Base-by-base conservation (phyloP, 2,797 vertebrate genomes). In the Labroides dimidiatus region DNA sequence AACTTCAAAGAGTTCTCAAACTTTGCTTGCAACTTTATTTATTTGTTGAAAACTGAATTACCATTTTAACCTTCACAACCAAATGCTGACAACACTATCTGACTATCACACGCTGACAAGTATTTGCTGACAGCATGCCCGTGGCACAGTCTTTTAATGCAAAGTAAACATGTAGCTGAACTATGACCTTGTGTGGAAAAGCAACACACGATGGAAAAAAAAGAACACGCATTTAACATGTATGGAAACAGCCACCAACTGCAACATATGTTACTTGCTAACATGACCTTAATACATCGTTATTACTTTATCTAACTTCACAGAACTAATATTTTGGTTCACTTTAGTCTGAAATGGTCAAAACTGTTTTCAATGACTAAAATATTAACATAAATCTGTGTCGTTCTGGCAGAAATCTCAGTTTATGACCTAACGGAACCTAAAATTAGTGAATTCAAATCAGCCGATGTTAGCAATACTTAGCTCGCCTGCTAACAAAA, bases 61-160 rank as follows among this genome's bases (percentile, higher is more conserved):
- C 43, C 36, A 24, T 44, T 27, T 17, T 14, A 1, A 19, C 14
- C 17, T 59, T 11, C 6, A 53, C 27, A 54, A 52, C 20, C 23
- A 30, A 10, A 2, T 43, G 70, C 76, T 78, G 61, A 64, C 54
- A 60, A 6, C n/a, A 48, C n/a, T n/a, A n/a, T 23, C 45, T 11
- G 7, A 17, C 14, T 10, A 20, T 45, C 41, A 21, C 19, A 47
- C 41, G n/a, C 11, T 10, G 33, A 47, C n/a, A 24, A 0, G 23
- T 43, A 1, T 23, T 14, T 30, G 44, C 50, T 37, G 37, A 54
- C 27, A 27, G 6, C 27, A 1, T 8, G 30, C 10, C 19, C 36
- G 16, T 2, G 2, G 6, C 4, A 41, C 37, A 43, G 0, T 20
- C 15, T 16, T 19, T 33, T 33, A 12, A 6, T 24, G 10, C 4